Percentiles rank a stretch among this genome's conserved stretches.
Conservation (phyloP, 1,140 invertebrate genomes). For the Zeugodacus cucurbitae region DNA sequence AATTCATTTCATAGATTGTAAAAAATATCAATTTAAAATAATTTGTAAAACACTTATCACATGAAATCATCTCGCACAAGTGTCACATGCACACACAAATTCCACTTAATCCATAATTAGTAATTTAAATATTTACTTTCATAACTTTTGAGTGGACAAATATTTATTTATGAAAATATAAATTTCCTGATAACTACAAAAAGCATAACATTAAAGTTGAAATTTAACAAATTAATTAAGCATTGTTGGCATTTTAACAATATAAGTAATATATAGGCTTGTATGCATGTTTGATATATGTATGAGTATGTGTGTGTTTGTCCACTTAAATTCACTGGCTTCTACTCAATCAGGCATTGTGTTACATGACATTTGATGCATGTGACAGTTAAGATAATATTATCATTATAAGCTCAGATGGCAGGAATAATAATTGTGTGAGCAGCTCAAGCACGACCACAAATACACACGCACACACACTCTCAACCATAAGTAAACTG, state of each 20-base stretch:
- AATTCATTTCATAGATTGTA: too few relatives aligned
- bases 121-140: neutral
- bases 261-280: neutral
- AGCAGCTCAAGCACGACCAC: neutral
- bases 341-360: neutral
- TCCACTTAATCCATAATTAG: neutral
- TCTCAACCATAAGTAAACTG: neutral
- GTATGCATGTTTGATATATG: too few relatives aligned
- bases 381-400: neutral
- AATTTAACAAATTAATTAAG: neutral
- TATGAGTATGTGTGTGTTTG: neutral
- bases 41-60: too few relatives aligned
- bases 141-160: neutral
- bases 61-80: too few relatives aligned
- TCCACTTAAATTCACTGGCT: neutral
- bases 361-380: neutral
- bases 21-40: too few relatives aligned
- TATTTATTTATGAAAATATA: neutral
- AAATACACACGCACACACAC: neutral
- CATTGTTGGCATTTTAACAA: neutral
- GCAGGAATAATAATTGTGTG: neutral
- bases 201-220: neutral
- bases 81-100: too few relatives aligned
- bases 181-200: too few relatives aligned
- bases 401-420: neutral